These are phyloP conservation scores for Cenopis cana DNA, from an alignment of 2,888 invertebrate genomes.

Conservation along the genomic window DNA sequence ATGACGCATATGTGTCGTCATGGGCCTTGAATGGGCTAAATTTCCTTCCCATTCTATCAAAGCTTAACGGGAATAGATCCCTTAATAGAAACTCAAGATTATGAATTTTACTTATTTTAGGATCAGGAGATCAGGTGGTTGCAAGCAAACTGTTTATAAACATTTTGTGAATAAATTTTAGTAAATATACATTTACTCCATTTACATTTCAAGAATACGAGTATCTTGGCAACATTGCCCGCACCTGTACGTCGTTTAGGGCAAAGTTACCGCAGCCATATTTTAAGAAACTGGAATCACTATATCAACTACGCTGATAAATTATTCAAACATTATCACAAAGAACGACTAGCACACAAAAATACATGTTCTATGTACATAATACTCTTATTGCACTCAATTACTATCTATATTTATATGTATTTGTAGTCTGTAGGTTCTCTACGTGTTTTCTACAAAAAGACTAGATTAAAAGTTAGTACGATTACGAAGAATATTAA, in stretches of 20 bases:
- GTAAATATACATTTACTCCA: neutral
- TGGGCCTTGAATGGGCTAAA: too few relatives aligned
- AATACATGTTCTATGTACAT: conserved; percentile 20
- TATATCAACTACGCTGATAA: neutral
- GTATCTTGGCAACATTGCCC: neutral
- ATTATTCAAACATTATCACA: neutral
- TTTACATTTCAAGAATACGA: neutral
- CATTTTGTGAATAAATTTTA: neutral
- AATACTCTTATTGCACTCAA: conserved; percentile 49
- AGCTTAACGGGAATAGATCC: neutral
- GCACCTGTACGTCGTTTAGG: neutral
- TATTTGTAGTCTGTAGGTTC: neutral
- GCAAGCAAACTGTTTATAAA: neutral
- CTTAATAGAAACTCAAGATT: neutral
- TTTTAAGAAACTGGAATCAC: neutral
- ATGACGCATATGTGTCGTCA: too few relatives aligned
- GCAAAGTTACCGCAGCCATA: neutral
- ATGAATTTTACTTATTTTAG: neutral
- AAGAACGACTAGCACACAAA: conserved; percentile 17
- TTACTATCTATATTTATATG: neutral
- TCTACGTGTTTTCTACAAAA: conserved; percentile 11
- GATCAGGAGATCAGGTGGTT: too few relatives aligned
- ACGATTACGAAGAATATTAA: neutral
- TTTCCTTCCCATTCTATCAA: neutral
- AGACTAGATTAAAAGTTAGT: neutral